Evolutionary conservation across 2,797 vertebrate genomes (phyloP).

Genomic region (Perodicticus potto): DNA sequence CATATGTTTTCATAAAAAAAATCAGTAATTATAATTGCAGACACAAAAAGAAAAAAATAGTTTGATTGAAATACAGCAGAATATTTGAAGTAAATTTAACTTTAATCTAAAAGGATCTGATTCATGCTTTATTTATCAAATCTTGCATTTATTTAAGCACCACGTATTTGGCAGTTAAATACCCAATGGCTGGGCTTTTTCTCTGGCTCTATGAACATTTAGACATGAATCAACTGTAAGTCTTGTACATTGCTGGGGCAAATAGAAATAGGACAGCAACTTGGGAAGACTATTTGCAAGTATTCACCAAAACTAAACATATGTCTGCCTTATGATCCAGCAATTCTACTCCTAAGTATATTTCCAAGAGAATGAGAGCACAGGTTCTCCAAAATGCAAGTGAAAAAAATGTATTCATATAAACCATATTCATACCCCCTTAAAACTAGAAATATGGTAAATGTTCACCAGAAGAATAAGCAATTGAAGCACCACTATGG

Average conservation of each 20-base stretch:
- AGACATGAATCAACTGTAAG: neutral
- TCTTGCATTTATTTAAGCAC: neutral
- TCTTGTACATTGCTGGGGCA: neutral
- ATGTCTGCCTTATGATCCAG: neutral
- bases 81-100: neutral
- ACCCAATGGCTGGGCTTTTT: neutral
- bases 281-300: neutral
- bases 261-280: neutral
- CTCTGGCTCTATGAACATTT: neutral
- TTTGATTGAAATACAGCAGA: neutral
- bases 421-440: neutral
- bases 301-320: neutral
- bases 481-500: neutral
- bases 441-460: neutral
- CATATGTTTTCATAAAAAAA: conserved; percentile 3
- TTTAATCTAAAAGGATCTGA: neutral
- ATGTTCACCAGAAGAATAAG: neutral
- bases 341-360: neutral
- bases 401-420: neutral
- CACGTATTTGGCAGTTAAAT: neutral
- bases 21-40: neutral
- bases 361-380: neutral
- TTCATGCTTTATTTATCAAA: neutral
- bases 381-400: neutral
- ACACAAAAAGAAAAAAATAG: neutral